phyloP scores from a whole-genome alignment of 2,797 vertebrate species.

The Paratrypauchen microcephalus region DNA sequence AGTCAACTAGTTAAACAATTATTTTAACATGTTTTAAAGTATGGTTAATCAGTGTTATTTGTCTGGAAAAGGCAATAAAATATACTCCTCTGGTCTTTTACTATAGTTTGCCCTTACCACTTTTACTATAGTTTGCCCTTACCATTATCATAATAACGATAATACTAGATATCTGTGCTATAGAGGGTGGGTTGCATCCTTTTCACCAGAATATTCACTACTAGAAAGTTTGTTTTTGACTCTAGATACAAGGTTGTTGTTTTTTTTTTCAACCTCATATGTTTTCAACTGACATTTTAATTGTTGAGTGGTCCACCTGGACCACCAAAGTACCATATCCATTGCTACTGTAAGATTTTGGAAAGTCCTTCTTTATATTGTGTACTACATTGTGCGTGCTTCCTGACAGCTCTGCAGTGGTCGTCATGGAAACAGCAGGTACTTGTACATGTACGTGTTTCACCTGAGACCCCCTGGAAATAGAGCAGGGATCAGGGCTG shows the following conservation, averaged over 20 bases:
- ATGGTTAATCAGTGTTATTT: too few species aligned
- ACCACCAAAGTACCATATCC: background rate
- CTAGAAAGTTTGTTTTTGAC: background rate
- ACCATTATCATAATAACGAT: too few species aligned
- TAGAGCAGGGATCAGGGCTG: slow-evolving; percentile 36
- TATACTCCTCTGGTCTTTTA: too few species aligned
- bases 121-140: too few species aligned
- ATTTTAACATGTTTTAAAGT: too few species aligned
- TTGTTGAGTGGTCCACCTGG: background rate
- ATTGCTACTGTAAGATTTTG: background rate
- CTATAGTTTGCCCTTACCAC: too few species aligned
- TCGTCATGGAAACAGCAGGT: slow-evolving; percentile 76
- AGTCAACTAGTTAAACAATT: too few species aligned
- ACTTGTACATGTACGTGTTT: slow-evolving; percentile 34
- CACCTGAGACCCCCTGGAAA: slow-evolving; percentile 34
- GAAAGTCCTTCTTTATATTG: slow-evolving; percentile 3
- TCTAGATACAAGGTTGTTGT: background rate
- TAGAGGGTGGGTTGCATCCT: too few species aligned
- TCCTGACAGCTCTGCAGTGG: slow-evolving; percentile 59
- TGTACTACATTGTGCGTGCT: slow-evolving; percentile 18
- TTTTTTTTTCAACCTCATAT: background rate
- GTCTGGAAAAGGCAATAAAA: too few species aligned
- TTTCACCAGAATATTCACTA: too few species aligned
- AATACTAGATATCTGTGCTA: too few species aligned
- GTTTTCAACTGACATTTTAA: background rate